Base-by-base conservation (phyloP, 2,113 vertebrate species). In the Progne subis region DNA sequence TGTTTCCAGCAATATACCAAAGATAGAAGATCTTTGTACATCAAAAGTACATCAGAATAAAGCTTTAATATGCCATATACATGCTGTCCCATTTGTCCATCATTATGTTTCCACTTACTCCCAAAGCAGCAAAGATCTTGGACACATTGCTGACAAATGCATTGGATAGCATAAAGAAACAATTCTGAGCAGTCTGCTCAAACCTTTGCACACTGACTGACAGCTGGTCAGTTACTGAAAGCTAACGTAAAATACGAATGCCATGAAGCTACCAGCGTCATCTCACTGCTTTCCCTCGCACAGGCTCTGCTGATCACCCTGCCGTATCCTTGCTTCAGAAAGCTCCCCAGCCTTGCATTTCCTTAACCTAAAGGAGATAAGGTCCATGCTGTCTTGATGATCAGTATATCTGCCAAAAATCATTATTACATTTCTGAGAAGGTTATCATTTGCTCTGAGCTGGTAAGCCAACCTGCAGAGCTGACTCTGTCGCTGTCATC, bases 171-270 rank as follows among this genome's bases (percentile, higher is more conserved):
- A n/a, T 4, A 57, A 85, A 90, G n/a, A 28, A 20, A 39, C 7
- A 57, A 2, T 67, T 88, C 53, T 57, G 25, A 74, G 25, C 18
- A 34, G 20, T 46, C 37, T 57, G 25, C n/a, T 15, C 19, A 72
- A 65, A 26, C 18, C 28, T 61, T 64, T 52, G 43, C 24, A 50
- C 7, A 15, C 11, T 43, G 31, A 69, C 57, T 72, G 37, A 52
- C 17, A 82, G 49, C 11, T 46, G 20, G 15, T 87, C 76, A 86
- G 16, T 56, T 32, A 29, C 47, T 53, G 14, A 19, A 70, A 70
- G 25, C 5, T 34, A 34, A 32, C 0, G 0, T 34, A 34, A 67
- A 61, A 28, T 28, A 2, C 8, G 20, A 70, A 49, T 24, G 21
- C 3, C 8, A 16, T 18, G 9, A 60, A 52, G 12, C 2, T 32